These are phyloP conservation scores for Gallinago nigripennis DNA, from an alignment of 2,797 vertebrate genomes.

Conservation along the genomic window DNA sequence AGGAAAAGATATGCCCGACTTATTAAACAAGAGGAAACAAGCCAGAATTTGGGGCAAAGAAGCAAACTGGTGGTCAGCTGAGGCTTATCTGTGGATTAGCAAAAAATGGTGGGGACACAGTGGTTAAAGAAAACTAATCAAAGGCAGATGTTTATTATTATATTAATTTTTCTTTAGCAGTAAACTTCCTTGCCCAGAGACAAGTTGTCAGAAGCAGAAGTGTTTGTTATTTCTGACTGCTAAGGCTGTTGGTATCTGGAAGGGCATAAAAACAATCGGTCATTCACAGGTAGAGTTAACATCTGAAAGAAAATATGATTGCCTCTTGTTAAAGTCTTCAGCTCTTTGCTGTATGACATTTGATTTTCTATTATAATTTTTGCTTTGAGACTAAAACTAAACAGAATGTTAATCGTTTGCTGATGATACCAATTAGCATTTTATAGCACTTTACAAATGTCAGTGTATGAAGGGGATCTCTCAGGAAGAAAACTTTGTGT, in stretches of 20 bases:
- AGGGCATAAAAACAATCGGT: background rate
- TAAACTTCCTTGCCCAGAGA: background rate
- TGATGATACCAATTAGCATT: slow-evolving; percentile 46
- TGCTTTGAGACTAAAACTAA: slow-evolving; percentile 7
- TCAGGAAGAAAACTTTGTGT: slow-evolving; percentile 29
- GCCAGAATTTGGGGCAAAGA: background rate
- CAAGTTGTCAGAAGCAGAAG: background rate
- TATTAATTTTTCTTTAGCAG: background rate
- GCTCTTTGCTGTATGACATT: background rate
- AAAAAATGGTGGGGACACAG: background rate
- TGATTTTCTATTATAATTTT: slow-evolving; percentile 8
- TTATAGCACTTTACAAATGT: slow-evolving; percentile 47
- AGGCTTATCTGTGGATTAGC: background rate
- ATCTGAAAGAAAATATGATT: background rate
- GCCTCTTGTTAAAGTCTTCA: background rate
- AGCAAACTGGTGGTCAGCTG: background rate
- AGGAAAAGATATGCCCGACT: slow-evolving; percentile 20
- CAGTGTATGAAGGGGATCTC: slow-evolving; percentile 29
- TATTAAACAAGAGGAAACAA: background rate
- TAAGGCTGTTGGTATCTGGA: background rate
- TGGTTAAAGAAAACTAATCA: background rate
- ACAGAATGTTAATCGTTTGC: slow-evolving; percentile 29
- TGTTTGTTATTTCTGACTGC: background rate
- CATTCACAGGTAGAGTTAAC: background rate
- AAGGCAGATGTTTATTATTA: background rate